A percentile compares a stretch with the other conserved stretches of the same genome.
Evolutionary conservation across 2,797 vertebrate species (phyloP).

Genomic region (Oceanodroma leucorhoa): DNA sequence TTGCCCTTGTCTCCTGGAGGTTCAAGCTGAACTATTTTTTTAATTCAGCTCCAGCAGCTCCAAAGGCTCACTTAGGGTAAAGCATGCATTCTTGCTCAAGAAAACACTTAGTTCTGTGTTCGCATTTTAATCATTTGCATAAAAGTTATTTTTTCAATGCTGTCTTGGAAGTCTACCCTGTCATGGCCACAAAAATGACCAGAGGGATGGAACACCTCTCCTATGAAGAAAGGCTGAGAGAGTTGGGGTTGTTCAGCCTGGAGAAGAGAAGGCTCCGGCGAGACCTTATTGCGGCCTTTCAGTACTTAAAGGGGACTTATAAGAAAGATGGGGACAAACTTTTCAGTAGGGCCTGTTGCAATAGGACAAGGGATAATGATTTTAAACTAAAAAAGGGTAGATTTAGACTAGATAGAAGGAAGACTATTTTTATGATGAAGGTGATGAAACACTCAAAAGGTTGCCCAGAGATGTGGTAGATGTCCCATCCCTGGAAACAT

Average conservation of each 20-base stretch:
- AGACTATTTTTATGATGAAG: not conserved
- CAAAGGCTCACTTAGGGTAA: too few relatives aligned
- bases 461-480: not conserved
- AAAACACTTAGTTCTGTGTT: too few relatives aligned
- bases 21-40: too few relatives aligned
- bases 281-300: not conserved
- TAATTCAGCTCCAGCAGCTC: too few relatives aligned
- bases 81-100: too few relatives aligned
- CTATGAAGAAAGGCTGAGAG: fast-evolving
- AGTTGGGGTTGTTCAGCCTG: not conserved
- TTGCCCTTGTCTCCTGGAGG: too few relatives aligned
- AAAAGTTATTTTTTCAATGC: too few relatives aligned
- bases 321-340: not conserved
- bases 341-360: not conserved
- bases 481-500: not conserved
- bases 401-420: not conserved
- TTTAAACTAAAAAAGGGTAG: not conserved
- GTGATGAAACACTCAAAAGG: not conserved
- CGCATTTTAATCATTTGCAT: too few relatives aligned
- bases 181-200: not conserved
- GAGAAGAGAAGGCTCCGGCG: not conserved
- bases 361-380: not conserved
- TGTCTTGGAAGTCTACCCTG: too few relatives aligned
- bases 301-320: not conserved
- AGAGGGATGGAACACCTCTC: not conserved